Percentiles rank a stretch among this genome's conserved stretches.
Conservation (phyloP, 2,113 vertebrate genomes). For the Pseudolaguvia tuberculata region DNA sequence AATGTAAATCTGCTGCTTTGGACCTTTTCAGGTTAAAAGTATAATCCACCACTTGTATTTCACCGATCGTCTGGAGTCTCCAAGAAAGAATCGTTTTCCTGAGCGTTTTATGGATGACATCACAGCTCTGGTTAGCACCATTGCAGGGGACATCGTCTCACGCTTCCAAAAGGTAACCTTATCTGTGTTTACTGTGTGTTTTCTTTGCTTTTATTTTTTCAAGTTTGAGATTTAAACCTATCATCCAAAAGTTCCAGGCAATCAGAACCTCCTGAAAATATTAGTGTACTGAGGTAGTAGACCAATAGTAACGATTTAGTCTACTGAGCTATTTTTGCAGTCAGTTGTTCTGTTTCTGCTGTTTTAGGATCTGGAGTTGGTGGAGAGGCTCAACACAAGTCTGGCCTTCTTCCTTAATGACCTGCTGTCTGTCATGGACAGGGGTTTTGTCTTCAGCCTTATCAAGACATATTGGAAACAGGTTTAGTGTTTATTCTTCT, state of each 20-base stretch:
- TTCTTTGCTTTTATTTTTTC: neutral
- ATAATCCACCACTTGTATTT: conserved; percentile 98
- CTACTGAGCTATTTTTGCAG: no score
- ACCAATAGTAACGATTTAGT: neutral
- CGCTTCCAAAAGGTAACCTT: conserved; percentile 91
- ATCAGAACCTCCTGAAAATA: neutral
- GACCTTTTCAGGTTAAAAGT: conserved; percentile 85
- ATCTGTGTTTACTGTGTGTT: neutral
- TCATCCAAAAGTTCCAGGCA: neutral
- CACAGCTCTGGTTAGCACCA: conserved; percentile 91
- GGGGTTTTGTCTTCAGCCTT: conserved; percentile 91
- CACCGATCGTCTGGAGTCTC: conserved; percentile 87
- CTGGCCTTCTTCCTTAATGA: conserved; percentile 97
- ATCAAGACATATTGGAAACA: conserved; percentile 94
- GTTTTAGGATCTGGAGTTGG: conserved; percentile 88
- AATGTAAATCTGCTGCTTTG: neutral
- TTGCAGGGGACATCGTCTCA: conserved; percentile 88
- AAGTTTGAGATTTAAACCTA: no score
- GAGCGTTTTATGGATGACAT: conserved; percentile 99
- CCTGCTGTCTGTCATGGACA: conserved; percentile 94
- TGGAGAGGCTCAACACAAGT: conserved; percentile 93
- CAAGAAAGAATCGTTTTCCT: conserved; percentile 91
- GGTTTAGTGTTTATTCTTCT: conserved; percentile 61
- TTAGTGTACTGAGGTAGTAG: no score
- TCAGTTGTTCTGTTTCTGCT: conserved; percentile 16